Evolutionary conservation across 2,797 vertebrate genomes (phyloP).

Genomic region (Sternarchorhynchus goeldii): DNA sequence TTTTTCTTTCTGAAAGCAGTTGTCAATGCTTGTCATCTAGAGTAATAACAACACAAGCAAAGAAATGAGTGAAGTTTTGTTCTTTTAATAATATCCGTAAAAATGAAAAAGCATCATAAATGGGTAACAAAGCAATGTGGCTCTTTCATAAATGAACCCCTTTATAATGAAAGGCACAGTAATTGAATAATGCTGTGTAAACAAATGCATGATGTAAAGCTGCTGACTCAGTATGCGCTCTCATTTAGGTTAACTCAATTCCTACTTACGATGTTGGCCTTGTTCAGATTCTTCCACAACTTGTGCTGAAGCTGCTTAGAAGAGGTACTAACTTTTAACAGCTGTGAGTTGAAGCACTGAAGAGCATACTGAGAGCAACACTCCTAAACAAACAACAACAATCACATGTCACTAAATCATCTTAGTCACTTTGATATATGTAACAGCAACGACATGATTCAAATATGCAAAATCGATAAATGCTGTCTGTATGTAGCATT

Average conservation of each 20-base stretch:
- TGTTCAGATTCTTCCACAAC: constrained; percentile 52
- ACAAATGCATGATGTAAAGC: too few species aligned
- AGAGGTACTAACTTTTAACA: neutral
- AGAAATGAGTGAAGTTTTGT: constrained; percentile 15
- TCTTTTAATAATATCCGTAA: too few species aligned
- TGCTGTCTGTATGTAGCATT: too few species aligned
- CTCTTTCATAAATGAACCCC: too few species aligned
- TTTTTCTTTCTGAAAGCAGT: constrained; percentile 22
- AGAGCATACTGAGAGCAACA: constrained; percentile 66
- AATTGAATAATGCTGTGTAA: too few species aligned
- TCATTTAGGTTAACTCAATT: neutral
- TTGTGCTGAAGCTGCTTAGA: rapidly evolving
- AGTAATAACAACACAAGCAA: constrained; percentile 17
- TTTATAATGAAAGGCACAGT: too few species aligned
- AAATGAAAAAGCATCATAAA: too few species aligned
- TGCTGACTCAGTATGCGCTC: neutral
- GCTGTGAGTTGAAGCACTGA: constrained; percentile 57
- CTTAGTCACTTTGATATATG: too few species aligned
- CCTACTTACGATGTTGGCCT: constrained; percentile 58
- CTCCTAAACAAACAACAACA: constrained; percentile 58
- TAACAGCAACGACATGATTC: too few species aligned
- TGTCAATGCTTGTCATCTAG: constrained; percentile 41
- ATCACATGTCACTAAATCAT: too few species aligned
- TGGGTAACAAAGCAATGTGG: too few species aligned
- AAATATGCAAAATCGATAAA: too few species aligned